Conservation (phyloP, 1,140 invertebrate genomes). For the Ptiloglossa arizonensis region DNA sequence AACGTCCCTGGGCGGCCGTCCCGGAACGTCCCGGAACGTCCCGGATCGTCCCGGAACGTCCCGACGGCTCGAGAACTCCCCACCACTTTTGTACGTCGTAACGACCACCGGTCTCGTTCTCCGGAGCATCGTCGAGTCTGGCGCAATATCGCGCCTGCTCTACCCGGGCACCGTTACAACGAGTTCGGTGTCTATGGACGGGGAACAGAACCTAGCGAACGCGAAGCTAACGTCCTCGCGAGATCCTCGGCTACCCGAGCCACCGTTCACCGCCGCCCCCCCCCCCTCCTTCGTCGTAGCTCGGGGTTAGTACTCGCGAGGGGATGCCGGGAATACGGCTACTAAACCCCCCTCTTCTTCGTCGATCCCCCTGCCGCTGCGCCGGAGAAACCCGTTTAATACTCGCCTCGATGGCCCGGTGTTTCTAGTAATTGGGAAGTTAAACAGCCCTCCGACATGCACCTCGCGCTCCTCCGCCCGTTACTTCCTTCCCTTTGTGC, state of each 20-base stretch:
- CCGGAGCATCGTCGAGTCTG: constrained; percentile 66
- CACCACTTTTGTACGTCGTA: constrained; percentile 54
- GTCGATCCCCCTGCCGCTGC: too few relatives aligned
- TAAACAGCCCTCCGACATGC: constrained; percentile 67
- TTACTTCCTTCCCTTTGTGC: background rate
- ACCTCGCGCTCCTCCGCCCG: background rate
- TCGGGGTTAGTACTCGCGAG: constrained; percentile 3
- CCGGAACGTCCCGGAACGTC: constrained; percentile 66
- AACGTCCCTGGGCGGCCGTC: constrained; percentile 77
- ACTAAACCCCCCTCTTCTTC: too few relatives aligned
- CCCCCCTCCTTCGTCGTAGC: constrained; percentile 2
- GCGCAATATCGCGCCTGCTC: constrained; percentile 69
- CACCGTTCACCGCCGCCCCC: background rate
- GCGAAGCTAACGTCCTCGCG: background rate
- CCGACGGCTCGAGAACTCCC: constrained; percentile 25
- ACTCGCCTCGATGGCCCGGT: constrained; percentile 59
- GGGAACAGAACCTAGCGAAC: background rate
- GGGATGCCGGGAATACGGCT: constrained; percentile 21
- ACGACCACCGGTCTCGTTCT: constrained; percentile 64
- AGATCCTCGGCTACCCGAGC: background rate
- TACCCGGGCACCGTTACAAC: constrained; percentile 68
- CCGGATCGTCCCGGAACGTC: too few relatives aligned
- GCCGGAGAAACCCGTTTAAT: constrained; percentile 55
- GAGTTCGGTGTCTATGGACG: constrained; percentile 60
- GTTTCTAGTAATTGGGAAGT: constrained; percentile 73